phyloP scores from a whole-genome alignment of 2,888 invertebrate species.

The Cephus spinipes region DNA sequence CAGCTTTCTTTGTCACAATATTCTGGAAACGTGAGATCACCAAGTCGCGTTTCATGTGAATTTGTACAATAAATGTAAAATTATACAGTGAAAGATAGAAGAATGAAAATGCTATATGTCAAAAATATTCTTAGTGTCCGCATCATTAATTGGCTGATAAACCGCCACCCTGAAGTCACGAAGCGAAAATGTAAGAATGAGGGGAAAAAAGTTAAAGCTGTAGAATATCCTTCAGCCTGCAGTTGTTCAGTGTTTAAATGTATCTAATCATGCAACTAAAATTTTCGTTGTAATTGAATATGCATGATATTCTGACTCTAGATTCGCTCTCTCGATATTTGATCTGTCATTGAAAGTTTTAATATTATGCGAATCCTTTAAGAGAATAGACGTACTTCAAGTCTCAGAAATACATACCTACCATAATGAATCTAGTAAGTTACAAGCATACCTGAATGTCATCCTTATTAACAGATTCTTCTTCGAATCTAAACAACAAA shows the following conservation, averaged over 20 bases:
- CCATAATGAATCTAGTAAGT: background rate
- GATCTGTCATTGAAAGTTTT: background rate
- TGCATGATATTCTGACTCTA: too few relatives aligned
- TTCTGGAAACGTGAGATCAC: background rate
- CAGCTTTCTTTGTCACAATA: background rate
- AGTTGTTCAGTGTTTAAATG: background rate
- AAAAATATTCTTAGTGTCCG: background rate
- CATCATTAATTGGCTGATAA: background rate
- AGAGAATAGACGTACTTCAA: background rate
- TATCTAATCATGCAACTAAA: background rate
- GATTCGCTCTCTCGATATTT: background rate
- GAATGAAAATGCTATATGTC: background rate
- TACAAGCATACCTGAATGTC: slow-evolving; percentile 83
- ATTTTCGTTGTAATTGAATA: too few relatives aligned
- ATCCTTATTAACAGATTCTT: slow-evolving; percentile 88
- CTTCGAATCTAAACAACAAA: slow-evolving; percentile 90
- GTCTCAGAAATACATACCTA: background rate
- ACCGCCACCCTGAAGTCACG: background rate
- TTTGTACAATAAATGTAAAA: background rate
- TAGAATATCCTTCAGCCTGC: background rate
- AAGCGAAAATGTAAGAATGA: background rate
- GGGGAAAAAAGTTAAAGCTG: background rate
- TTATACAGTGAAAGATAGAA: background rate
- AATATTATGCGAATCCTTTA: background rate
- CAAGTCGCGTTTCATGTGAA: background rate